Conservation (phyloP, 2,888 invertebrate species). For the Dichetophora obliterata region DNA sequence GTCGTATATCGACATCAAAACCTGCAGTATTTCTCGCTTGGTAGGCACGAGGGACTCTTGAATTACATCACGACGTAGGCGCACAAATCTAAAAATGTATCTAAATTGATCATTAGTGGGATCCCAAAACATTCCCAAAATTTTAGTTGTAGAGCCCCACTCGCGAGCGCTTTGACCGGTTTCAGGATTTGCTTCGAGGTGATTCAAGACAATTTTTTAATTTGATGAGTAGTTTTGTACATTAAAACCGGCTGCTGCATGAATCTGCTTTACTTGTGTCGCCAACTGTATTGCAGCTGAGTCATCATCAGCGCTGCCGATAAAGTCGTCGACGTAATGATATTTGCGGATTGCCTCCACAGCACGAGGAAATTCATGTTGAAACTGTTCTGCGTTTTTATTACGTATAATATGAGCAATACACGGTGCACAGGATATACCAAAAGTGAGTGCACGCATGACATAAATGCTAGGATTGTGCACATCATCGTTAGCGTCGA, state of each 20-base stretch:
- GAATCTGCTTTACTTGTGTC: conserved; percentile 26
- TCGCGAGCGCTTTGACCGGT: conserved; percentile 1
- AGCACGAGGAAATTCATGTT: conserved; percentile 21
- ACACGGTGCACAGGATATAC: conserved; percentile 35
- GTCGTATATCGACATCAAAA: conserved; percentile 48
- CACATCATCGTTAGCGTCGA: too few species aligned
- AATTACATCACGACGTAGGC: conserved; percentile 42
- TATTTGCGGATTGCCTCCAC: conserved; percentile 31
- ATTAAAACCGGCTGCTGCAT: conserved; percentile 29
- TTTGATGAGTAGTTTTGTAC: conserved; percentile 36
- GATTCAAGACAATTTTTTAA: conserved; percentile 25
- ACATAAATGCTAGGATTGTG: too few species aligned
- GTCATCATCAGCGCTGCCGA: conserved; percentile 35
- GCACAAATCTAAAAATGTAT: conserved; percentile 47
- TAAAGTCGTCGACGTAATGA: conserved; percentile 40
- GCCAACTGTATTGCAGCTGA: conserved; percentile 34
- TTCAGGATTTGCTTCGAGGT: conserved; percentile 19
- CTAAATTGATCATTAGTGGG: conserved; percentile 35
- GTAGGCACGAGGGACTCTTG: conserved; percentile 38
- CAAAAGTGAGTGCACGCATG: conserved; percentile 37
- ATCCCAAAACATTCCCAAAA: conserved; percentile 34
- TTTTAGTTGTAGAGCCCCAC: conserved; percentile 9
- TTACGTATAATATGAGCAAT: conserved; percentile 42
- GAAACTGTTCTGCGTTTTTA: conserved; percentile 28
- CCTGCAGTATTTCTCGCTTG: conserved; percentile 44